Evolutionary conservation across 64 coral and sea anemone species (phyloP).

Genomic region (Actinia tenebrosa): DNA sequence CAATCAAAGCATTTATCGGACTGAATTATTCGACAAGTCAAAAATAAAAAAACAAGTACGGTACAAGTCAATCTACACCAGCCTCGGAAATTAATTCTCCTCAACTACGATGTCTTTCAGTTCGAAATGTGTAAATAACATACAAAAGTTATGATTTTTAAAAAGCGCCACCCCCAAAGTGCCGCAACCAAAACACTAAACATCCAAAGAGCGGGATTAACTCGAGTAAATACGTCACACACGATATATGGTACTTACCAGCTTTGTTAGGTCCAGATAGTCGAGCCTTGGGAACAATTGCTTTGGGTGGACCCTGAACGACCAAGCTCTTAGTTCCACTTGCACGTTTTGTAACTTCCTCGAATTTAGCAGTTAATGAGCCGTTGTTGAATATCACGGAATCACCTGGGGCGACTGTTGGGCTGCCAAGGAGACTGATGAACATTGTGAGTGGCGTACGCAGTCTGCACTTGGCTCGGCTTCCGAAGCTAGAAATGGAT

Average conservation of each 20-base stretch:
- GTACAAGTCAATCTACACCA: too few relatives aligned
- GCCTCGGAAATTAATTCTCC: too few relatives aligned
- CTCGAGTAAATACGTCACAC: too few relatives aligned
- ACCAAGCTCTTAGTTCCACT: constrained; percentile 12
- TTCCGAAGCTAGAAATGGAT: constrained; percentile 26
- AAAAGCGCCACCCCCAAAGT: too few relatives aligned
- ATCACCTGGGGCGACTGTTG: constrained; percentile 16
- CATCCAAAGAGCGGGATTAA: too few relatives aligned
- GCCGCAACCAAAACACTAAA: too few relatives aligned
- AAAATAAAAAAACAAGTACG: too few relatives aligned
- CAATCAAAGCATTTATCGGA: too few relatives aligned
- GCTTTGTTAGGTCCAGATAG: constrained; percentile 7
- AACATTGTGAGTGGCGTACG: constrained; percentile 5
- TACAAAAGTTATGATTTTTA: too few relatives aligned
- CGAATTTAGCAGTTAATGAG: constrained; percentile 13
- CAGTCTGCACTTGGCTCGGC: constrained; percentile 9
- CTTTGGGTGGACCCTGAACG: neutral
- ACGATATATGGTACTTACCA: constrained; percentile 28
- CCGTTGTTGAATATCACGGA: constrained; percentile 28
- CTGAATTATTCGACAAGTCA: too few relatives aligned
- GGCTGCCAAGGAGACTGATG: constrained; percentile 18
- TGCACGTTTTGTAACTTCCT: constrained; percentile 29
- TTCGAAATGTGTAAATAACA: too few relatives aligned
- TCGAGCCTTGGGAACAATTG: neutral
- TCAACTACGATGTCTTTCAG: too few relatives aligned